Base-by-base conservation (phyloP, 2,113 vertebrate genomes). In the Lichenostomus cassidix region DNA sequence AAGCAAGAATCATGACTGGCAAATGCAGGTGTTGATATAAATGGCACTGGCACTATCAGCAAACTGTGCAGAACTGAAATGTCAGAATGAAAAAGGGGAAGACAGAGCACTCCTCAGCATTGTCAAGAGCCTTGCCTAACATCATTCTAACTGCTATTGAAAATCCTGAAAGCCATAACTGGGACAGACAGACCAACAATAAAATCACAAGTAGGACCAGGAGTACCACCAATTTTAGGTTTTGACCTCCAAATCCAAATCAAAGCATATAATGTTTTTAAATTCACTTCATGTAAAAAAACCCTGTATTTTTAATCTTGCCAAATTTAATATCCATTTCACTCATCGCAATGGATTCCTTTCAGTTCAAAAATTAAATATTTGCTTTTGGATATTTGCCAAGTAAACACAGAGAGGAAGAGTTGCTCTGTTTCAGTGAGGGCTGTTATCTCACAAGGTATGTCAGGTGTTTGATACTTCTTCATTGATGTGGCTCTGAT, bases 31-130 rank as follows among this genome's bases (percentile, higher is more conserved):
- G 64, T 37, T 88, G 76, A 95, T 27, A 86, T 42, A 86, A 96
- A 75, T 33, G 65, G 76, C 58, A 92, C 69, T 47, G 49, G 83
- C 58, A 60, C 59, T 90, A 89, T 87, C 83, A 78, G 58, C 64
- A 81, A 79, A 86, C 41, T 75, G 47, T 63, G 68, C 88, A 93
- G 71, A 91, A 86, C 75, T 56, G n/a, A 89, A 91, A 80, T 58
- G 74, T 94, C 89, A 87, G 56, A 44, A 91, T 2, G 16, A 94
- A 76, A 92, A 94, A 94, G 39, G 53, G 89, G 53, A 94, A 94
- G 80, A 92, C 65, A 83, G 70, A 96, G 60, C n/a, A 60, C 21
- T 83, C 39, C 37, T 71, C 71, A 92, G 84, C 73, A 58, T 3
- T 90, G 82, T 83, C 79, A 85, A 75, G 68, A 83, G 75, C 55